phyloP scores from a whole-genome alignment of 2,113 vertebrate species.

The Rhabdornis inornatus region DNA sequence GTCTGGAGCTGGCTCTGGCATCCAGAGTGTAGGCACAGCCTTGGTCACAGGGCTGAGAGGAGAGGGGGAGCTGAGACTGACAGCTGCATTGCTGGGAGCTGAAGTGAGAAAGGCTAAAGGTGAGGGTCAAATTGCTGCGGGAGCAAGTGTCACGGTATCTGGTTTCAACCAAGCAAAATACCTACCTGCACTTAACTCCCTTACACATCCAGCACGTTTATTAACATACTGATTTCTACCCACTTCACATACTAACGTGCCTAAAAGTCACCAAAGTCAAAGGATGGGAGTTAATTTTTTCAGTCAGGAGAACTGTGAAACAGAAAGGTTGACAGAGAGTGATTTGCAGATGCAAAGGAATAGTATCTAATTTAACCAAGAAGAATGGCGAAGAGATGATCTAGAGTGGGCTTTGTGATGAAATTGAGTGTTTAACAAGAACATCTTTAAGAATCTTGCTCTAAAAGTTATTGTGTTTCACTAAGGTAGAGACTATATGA shows the following conservation, averaged over 20 bases:
- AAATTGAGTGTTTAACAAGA: not conserved
- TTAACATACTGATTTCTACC: not conserved
- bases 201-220: not conserved
- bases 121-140: not conserved
- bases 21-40: not conserved
- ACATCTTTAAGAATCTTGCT: not conserved
- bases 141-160: not conserved
- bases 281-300: not conserved
- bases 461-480: not conserved
- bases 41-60: not conserved
- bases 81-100: not conserved
- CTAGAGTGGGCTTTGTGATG: not conserved
- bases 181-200: not conserved
- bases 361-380: not conserved
- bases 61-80: not conserved
- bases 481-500: not conserved
- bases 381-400: not conserved
- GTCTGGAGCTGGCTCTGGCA: not conserved
- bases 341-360: not conserved
- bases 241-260: not conserved
- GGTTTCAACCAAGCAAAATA: not conserved
- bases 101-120: constrained; percentile 11
- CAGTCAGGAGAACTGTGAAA: not conserved
- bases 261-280: not conserved
- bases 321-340: not conserved